Evolutionary conservation across 2,888 invertebrate genomes (phyloP), one percentile per base, ranked within the genome.

Genomic region (Toxonevra muliebris): DNA sequence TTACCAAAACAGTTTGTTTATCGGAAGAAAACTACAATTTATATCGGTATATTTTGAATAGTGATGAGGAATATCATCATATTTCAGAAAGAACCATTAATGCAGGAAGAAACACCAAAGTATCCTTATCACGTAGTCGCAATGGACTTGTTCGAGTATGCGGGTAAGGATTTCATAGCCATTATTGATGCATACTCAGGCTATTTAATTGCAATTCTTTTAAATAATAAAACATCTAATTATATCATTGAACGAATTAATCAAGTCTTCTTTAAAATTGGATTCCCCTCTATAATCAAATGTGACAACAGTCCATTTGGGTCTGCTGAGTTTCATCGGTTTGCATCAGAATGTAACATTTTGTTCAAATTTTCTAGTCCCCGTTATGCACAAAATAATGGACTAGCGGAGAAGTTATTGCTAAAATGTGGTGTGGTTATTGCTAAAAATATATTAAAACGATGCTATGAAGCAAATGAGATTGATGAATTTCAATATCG

Each of bases 401-500:
- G 7, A 66, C 52, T 69, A 11, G 68, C 70, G 10, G 71, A 72
- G 20, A 69, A 71, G 30, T 72, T n/a, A n/a, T 30, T 30, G 30
- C 30, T 4, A 30, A 30, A 30, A n/a, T n/a, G n/a, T n/a, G n/a
- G 66, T 15, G 71, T 69, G n/a, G 69, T 68, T 7, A 30, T 30
- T 30, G 30, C 30, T 30, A 7, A 15, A 19, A 10, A 8, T 10
- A 50, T 30, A 55, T 53, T 79, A 30, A 76, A 71, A 17, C 59
- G 71, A 4, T 74, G 71, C 43, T 71, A 68, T 59, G 72, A 71
- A 43, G 42, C 63, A 8, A n/a, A 42, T 53, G 69, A 72, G 1
- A 12, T 57, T 1, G 50, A 54, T 5, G 9, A 59, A 40, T 74
- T 42, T 67, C 71, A 73, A 45, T 73, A 74, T 54, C 30, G 71